Evolutionary conservation across 1,140 invertebrate species (phyloP).

Genomic region (Belonocnema kinseyi): DNA sequence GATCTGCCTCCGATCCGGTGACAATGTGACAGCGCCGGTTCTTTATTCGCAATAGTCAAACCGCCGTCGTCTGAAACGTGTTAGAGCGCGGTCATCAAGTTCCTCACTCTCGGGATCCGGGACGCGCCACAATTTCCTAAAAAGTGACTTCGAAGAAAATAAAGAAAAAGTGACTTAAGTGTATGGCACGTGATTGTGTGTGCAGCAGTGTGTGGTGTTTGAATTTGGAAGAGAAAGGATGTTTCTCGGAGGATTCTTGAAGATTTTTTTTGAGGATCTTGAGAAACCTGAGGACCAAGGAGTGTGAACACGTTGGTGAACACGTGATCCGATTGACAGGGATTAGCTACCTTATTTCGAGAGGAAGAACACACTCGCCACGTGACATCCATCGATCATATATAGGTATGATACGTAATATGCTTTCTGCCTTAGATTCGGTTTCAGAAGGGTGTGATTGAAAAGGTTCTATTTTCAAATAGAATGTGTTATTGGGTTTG

Average conservation of each 20-base stretch:
- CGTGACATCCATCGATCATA: slow-evolving; percentile 1
- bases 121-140: no score
- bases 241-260: not conserved
- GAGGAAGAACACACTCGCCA: not conserved
- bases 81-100: slow-evolving; percentile 13
- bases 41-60: not conserved
- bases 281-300: not conserved
- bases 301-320: slow-evolving; percentile 10
- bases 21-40: slow-evolving; percentile 44
- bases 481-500: no score
- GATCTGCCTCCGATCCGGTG: slow-evolving; percentile 45
- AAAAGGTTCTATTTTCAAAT: no score
- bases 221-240: not conserved
- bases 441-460: no score
- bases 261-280: not conserved
- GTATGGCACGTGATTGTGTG: not conserved
- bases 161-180: not conserved
- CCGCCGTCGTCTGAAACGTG: not conserved
- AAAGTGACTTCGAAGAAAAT: not conserved
- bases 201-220: not conserved
- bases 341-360: slow-evolving; percentile 7
- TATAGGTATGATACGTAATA: not conserved
- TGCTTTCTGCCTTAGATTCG: not conserved
- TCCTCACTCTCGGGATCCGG: not conserved
- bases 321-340: slow-evolving; percentile 18